These are phyloP conservation scores for Otolemur crassicaudatus DNA, from an alignment of 2,797 vertebrate species.

Conservation along the genomic window DNA sequence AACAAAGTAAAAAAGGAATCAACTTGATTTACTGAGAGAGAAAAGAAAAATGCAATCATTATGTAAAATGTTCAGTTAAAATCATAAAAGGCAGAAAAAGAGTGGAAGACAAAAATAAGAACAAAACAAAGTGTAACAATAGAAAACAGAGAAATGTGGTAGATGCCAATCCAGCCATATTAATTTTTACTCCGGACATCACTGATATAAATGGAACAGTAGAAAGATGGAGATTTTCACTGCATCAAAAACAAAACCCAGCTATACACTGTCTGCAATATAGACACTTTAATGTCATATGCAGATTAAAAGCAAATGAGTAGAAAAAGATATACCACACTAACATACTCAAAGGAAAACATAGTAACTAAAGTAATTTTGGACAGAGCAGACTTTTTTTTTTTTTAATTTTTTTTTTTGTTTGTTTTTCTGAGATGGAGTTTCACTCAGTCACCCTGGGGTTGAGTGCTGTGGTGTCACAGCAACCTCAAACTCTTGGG, in stretches of 20 bases:
- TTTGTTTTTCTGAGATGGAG: no score
- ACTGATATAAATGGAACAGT: background rate
- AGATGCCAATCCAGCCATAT: background rate
- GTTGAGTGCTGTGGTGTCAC: no score
- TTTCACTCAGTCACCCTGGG: no score
- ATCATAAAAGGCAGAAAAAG: background rate
- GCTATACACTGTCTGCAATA: background rate
- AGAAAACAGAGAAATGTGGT: background rate
- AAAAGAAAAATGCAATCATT: background rate
- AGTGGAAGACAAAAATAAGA: background rate
- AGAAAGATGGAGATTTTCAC: background rate
- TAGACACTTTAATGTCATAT: background rate
- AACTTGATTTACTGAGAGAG: background rate
- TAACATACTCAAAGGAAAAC: background rate
- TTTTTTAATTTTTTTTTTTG: no score
- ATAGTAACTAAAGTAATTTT: background rate
- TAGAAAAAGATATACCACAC: background rate
- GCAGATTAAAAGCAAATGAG: background rate
- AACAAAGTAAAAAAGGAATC: background rate
- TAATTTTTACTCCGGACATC: background rate
- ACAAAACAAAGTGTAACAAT: background rate
- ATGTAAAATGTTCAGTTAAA: background rate
- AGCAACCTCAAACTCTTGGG: no score
- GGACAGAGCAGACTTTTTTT: background rate
- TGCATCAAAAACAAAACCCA: background rate